These are phyloP conservation scores for Phymastichus coffea DNA, from an alignment of 1,140 invertebrate species.

Conservation along the genomic window DNA sequence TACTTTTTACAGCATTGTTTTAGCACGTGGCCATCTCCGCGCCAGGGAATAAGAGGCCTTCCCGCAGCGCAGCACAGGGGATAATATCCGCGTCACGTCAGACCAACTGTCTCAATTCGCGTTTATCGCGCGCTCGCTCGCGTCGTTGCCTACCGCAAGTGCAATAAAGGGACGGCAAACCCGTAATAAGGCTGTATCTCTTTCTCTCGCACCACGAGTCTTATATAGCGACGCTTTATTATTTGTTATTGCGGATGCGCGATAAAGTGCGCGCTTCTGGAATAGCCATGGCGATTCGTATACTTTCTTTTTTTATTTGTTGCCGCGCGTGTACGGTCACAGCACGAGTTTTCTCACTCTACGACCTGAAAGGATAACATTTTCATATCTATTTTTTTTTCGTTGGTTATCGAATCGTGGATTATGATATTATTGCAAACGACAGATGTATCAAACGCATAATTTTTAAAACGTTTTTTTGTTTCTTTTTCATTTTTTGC, in stretches of 20 bases:
- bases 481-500: no score
- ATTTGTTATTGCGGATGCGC: constrained; percentile 5
- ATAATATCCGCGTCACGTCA: constrained; percentile 39
- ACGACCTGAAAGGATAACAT: no score
- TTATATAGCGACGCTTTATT: constrained; percentile 6
- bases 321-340: no score
- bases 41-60: background rate
- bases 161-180: background rate
- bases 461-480: no score
- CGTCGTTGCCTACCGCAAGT: no score
- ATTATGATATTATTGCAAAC: no score
- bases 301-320: no score
- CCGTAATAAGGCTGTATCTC: constrained; percentile 13
- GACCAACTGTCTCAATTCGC: constrained; percentile 37
- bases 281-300: no score
- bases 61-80: constrained; percentile 13
- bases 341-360: no score
- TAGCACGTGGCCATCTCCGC: background rate
- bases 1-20: constrained; percentile 7
- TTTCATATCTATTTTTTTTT: no score
- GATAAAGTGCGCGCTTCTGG: background rate
- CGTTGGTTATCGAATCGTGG: no score
- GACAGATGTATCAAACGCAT: no score
- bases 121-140: constrained; percentile 36
- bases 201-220: background rate